Conservation (phyloP, 2,888 invertebrate genomes). For the Trissonchulus latispiculum region DNA sequence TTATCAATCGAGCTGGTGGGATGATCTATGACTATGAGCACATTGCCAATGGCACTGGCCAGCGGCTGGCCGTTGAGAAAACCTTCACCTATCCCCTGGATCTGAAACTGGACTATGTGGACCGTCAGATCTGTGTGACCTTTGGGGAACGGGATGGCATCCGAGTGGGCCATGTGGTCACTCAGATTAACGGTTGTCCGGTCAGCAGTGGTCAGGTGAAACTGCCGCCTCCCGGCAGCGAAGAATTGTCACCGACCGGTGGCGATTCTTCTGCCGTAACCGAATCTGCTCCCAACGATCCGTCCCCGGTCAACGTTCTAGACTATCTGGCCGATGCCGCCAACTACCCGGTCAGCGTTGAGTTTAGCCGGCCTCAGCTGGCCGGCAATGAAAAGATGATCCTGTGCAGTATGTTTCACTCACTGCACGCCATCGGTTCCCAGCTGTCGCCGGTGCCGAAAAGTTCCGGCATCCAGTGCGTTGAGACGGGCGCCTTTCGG, state of each 20-base stretch:
- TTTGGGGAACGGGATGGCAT: slow-evolving; percentile 91
- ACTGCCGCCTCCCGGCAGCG: too few relatives aligned
- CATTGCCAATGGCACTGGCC: too few relatives aligned
- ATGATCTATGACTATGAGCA: slow-evolving; percentile 93
- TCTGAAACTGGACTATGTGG: slow-evolving; percentile 72
- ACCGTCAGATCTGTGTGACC: slow-evolving; percentile 80
- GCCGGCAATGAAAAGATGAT: slow-evolving; percentile 98
- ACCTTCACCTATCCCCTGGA: slow-evolving; percentile 82
- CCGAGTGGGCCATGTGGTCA: slow-evolving; percentile 77
- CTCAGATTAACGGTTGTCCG: slow-evolving; percentile 70
- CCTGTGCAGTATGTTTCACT: slow-evolving; percentile 93
- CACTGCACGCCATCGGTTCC: slow-evolving; percentile 89
- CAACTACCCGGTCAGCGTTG: slow-evolving; percentile 51
- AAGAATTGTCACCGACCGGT: too few relatives aligned
- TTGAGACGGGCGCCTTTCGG: slow-evolving; percentile 68
- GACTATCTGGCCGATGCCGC: slow-evolving; percentile 35
- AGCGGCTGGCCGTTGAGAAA: slow-evolving; percentile 78
- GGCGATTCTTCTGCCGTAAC: too few relatives aligned
- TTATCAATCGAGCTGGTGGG: slow-evolving; percentile 95
- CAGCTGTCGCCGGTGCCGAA: slow-evolving; percentile 89
- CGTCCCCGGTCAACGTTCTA: too few relatives aligned
- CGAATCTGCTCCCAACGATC: too few relatives aligned
- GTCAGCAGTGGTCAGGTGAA: slow-evolving; percentile 56
- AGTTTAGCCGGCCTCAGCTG: slow-evolving; percentile 72
- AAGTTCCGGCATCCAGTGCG: slow-evolving; percentile 56